Evolutionary conservation across 2,888 invertebrate genomes (phyloP).

Genomic region (Cataglyphis livida): DNA sequence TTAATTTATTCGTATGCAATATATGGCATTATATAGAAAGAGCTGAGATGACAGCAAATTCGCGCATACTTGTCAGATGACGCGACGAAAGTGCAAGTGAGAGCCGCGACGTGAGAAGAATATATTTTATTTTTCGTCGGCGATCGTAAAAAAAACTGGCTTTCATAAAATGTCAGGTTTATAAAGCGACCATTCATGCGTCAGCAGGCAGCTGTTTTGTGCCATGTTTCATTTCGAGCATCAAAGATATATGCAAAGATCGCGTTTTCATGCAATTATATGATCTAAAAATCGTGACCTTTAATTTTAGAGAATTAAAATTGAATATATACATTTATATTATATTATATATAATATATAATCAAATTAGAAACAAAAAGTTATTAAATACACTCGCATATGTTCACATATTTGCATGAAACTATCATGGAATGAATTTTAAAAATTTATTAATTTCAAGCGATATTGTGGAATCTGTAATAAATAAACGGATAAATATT

Average conservation of each 20-base stretch:
- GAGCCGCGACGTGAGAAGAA: constrained; percentile 11
- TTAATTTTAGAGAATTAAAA: not conserved
- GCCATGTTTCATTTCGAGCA: constrained; percentile 20
- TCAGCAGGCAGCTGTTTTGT: constrained; percentile 47
- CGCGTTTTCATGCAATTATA: constrained; percentile 21
- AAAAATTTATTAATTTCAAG: constrained; percentile 8
- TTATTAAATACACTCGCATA: not conserved
- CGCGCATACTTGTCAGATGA: not conserved
- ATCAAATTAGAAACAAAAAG: not conserved
- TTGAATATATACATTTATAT: not conserved
- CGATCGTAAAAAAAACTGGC: constrained; percentile 29
- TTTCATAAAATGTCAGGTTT: constrained; percentile 46
- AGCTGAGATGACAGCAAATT: constrained; percentile 14
- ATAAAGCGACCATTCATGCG: constrained; percentile 38
- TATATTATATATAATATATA: not conserved
- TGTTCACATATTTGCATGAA: not conserved
- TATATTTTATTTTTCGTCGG: constrained; percentile 31
- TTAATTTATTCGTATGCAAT: not conserved
- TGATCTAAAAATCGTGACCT: not conserved
- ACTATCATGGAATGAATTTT: not conserved
- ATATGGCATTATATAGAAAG: not conserved
- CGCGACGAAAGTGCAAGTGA: constrained; percentile 36
- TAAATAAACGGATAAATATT: not conserved
- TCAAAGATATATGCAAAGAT: not conserved
- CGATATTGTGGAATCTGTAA: not conserved